Percentiles rank a stretch among this genome's conserved stretches.
phyloP scores from a whole-genome alignment of 1,140 invertebrate species.

The Dermatophagoides farinae region DNA sequence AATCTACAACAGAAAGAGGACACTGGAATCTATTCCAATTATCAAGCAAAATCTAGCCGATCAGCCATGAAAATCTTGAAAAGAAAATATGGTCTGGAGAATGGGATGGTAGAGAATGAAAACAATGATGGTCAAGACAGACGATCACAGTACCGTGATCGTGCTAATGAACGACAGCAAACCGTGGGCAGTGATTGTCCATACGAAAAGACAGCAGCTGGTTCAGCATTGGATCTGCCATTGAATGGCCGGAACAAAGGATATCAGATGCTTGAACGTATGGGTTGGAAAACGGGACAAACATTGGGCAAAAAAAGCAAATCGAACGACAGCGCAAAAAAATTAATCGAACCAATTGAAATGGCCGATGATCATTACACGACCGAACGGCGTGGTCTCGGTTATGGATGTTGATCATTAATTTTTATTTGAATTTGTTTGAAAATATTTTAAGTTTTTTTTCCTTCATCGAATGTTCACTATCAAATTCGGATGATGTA shows the following conservation, averaged over 20 bases:
- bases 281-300: constrained; percentile 35
- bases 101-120: constrained; percentile 25
- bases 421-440: no score
- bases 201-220: constrained; percentile 52
- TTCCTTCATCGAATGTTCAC: no score
- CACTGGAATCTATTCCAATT: neutral
- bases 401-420: neutral
- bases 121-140: constrained; percentile 27
- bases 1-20: neutral
- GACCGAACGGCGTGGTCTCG: neutral
- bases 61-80: constrained; percentile 48
- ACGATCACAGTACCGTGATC: constrained; percentile 41
- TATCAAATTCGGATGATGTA: no score
- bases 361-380: neutral
- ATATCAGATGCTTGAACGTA: constrained; percentile 43
- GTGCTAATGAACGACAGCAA: constrained; percentile 48
- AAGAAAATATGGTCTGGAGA: constrained; percentile 48
- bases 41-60: neutral
- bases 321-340: neutral
- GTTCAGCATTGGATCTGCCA: constrained; percentile 47
- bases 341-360: neutral
- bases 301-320: constrained; percentile 35
- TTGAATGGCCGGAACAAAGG: constrained; percentile 61
- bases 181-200: constrained; percentile 58
- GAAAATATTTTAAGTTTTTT: no score